Base-by-base conservation (phyloP, 2,888 invertebrate genomes). In the Blomia tropicalis region DNA sequence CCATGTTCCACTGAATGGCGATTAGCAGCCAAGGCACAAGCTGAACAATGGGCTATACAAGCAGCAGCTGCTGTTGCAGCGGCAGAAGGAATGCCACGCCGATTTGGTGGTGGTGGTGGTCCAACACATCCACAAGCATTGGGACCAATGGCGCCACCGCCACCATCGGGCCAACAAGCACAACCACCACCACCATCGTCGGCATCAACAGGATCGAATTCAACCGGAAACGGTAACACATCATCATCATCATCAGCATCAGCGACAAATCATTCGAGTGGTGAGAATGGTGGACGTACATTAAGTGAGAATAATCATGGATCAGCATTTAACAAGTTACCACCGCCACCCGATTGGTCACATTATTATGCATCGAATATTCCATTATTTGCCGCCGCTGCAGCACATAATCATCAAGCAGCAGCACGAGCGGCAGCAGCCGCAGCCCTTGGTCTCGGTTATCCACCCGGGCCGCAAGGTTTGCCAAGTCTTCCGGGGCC, bases 1-100 rank as follows among this genome's bases (percentile, higher is more conserved):
- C 59, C 59, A 2, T 58, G 59, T 58, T n/a, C 60, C n/a, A 17
- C 60, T 22, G 60, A 60, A 31, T 60, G 60, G 60, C 43, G 60
- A 3, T 25, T 60, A n/a, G 60, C 60, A 11, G 60, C 60, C 2
- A 58, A 58, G 5, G 36, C 23, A 17, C 60, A 60, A 22, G 60
- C 51, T 25, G 60, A 60, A 44, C 60, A 60, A 23, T 60, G 60
- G 60, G 60, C 58, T 2, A n/a, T 60, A 25, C 60, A 60, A 17
- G 60, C 60, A 22, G 59, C 59, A n/a, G 60, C 47, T 44, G 60
- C 60, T 5, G 60, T 58, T 14, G 60, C 43, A 5, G 43, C 47
- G 11, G 47, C 44, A 2, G 43, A 43, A 22, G 31, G 56, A 32
- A 17, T 58, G 11, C 36, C 54, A 3, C 59, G 59, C 2, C 36